Base-by-base conservation (phyloP, 1,140 invertebrate genomes). In the Neoseiulus cucumeris region DNA sequence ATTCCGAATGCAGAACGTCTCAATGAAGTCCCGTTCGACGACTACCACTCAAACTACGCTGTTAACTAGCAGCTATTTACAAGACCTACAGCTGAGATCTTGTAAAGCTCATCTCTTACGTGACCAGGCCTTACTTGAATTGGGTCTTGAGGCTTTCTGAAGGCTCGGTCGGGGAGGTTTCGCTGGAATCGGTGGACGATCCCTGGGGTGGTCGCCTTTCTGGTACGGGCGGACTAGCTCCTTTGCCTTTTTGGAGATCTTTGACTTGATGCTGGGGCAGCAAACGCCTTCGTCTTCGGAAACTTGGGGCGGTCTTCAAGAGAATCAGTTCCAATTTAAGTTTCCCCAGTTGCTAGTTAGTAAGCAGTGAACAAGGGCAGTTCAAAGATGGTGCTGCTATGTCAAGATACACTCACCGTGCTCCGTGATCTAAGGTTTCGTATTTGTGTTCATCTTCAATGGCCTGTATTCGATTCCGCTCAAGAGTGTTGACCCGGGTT, bases 361-460 rank as follows among this genome's bases (percentile, higher is more conserved):
- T n/a, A n/a, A n/a, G n/a, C n/a, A n/a, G n/a, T n/a, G n/a, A n/a
- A n/a, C n/a, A n/a, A n/a, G n/a, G n/a, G n/a, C n/a, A n/a, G n/a
- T n/a, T n/a, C n/a, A n/a, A n/a, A n/a, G n/a, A n/a, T n/a, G n/a
- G n/a, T n/a, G n/a, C n/a, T n/a, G n/a, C n/a, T 39, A 39, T 39
- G 4, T 39, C 9, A 9, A 9, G 33, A 39, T 4, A 39, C n/a
- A 39, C 33, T 25, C 33, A 59, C 51, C 51, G 25, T 1, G 51
- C 51, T 12, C 51, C 51, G 51, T 59, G 51, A 59, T 59, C 51
- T 25, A 59, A 33, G 14, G 51, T 59, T 9, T 59, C 51, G 51
- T 59, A 59, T 59, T 59, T 59, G 33, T 59, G 51, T 25, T 59
- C 51, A 17, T 59, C 51, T 14, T 59, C 51, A 29, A 59, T n/a